phyloP scores from a whole-genome alignment of 2,113 vertebrate species.

The Cephalopholis sonnerati region DNA sequence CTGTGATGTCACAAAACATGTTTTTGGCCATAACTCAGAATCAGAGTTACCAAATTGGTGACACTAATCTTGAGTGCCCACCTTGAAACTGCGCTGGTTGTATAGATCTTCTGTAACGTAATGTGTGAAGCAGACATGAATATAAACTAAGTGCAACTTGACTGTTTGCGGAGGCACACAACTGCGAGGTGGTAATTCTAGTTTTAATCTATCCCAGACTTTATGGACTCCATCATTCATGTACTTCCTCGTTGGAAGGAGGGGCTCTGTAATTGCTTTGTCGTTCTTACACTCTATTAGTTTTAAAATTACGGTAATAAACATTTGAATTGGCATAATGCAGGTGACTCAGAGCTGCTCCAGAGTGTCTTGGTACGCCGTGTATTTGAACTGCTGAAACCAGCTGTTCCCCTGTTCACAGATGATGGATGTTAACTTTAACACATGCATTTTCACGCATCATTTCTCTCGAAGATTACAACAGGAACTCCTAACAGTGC shows the following conservation, averaged over 20 bases:
- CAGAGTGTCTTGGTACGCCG: neutral
- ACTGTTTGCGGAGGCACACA: no score
- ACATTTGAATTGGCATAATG: neutral
- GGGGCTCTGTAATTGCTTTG: neutral
- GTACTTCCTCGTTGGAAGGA: neutral
- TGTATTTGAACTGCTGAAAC: conserved; percentile 14
- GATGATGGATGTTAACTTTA: conserved; percentile 46
- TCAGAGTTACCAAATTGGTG: no score
- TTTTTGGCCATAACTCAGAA: no score
- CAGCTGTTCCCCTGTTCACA: conserved; percentile 32
- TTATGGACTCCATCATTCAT: neutral
- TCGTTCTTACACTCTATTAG: neutral
- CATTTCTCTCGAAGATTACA: conserved; percentile 41
- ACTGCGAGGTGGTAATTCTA: no score
- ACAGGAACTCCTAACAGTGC: conserved; percentile 22
- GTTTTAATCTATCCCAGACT: neutral
- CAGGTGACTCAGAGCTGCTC: neutral
- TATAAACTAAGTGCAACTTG: no score
- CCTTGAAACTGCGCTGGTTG: no score
- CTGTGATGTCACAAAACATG: no score
- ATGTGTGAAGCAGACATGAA: no score
- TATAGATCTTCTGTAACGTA: no score
- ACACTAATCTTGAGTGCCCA: no score
- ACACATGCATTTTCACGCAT: conserved; percentile 45
- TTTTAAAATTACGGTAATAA: neutral